phyloP scores from a whole-genome alignment of 2,888 invertebrate species.

The Vanessa cardui region DNA sequence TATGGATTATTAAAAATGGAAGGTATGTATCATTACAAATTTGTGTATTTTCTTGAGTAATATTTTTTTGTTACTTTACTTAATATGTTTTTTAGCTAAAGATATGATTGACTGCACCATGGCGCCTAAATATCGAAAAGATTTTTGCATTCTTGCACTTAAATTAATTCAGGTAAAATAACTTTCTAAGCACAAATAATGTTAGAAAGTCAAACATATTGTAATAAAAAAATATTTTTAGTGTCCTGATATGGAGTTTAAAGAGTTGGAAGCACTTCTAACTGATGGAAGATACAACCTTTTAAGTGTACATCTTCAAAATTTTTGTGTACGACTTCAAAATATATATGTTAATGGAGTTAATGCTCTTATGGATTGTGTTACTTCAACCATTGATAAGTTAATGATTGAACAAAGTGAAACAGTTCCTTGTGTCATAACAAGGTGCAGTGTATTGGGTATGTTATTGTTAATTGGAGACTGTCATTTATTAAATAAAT shows the following conservation, averaged over 20 bases:
- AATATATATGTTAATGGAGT: constrained; percentile 84
- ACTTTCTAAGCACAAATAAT: constrained; percentile 11
- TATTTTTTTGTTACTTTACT: background rate
- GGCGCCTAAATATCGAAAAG: constrained; percentile 85
- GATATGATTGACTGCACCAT: constrained; percentile 76
- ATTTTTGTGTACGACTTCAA: constrained; percentile 83
- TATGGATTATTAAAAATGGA: constrained; percentile 85
- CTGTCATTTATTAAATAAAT: too few relatives aligned
- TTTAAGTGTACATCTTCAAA: constrained; percentile 80
- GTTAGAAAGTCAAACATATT: constrained; percentile 15
- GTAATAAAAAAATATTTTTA: constrained; percentile 57
- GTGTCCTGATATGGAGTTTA: constrained; percentile 90
- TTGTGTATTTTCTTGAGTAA: constrained; percentile 15
- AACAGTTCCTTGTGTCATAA: constrained; percentile 77
- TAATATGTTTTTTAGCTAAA: constrained; percentile 70
- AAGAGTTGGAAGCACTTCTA: constrained; percentile 85
- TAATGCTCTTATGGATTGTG: constrained; percentile 85
- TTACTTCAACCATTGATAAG: constrained; percentile 83
- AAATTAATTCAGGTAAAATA: constrained; percentile 88
- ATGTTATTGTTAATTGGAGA: constrained; percentile 51
- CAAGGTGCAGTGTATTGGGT: constrained; percentile 87
- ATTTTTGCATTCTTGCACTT: constrained; percentile 90
- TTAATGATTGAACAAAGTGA: constrained; percentile 81
- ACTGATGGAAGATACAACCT: constrained; percentile 84
- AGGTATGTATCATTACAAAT: constrained; percentile 51